Base-by-base conservation (phyloP, 2,888 invertebrate species). In the Tetranychus truncatus region DNA sequence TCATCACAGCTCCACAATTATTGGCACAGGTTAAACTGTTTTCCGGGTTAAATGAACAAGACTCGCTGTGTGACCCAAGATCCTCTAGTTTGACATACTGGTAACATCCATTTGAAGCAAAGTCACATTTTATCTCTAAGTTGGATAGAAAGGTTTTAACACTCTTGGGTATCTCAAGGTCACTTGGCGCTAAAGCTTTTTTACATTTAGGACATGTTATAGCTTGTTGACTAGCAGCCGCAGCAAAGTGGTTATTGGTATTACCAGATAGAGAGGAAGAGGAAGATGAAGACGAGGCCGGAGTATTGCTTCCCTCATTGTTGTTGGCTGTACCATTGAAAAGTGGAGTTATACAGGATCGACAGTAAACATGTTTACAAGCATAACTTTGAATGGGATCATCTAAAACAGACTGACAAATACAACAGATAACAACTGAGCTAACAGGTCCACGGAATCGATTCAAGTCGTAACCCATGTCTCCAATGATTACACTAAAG, bases 1-100 rank as follows among this genome's bases (percentile, higher is more conserved):
- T 69, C 69, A 69, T 69, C 6, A 69, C 69, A n/a, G 69, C 69
- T 20, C 69, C 69, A 69, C 69, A 69, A 69, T 69, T 69, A 69
- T 69, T 69, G 20, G 69, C 21, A 69, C 69, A 69, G 20, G 69
- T 69, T 20, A 69, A 11, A 69, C 69, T 69, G 21, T 69, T 69
- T 69, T 69, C 69, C 69, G 69, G 69, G 20, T 69, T 69, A 20
- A 69, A 69, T 69, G 34, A 20, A 69, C 69, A 69, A 7, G 69
- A 20, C 11, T 69, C 69, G 20, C 69, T 18, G 34, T 69, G 69
- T 20, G 20, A 11, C 11, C 11, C 11, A 20, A 69, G 21, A 69
- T 69, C 69, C 11, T 69, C 69, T 21, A 69, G 11, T 69, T 69
- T 69, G 11, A 69, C 34, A 21, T 69, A 69, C 21, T 24, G 34